These are phyloP conservation scores for Calycopis cecrops DNA, from an alignment of 1,140 invertebrate species.

Conservation along the genomic window DNA sequence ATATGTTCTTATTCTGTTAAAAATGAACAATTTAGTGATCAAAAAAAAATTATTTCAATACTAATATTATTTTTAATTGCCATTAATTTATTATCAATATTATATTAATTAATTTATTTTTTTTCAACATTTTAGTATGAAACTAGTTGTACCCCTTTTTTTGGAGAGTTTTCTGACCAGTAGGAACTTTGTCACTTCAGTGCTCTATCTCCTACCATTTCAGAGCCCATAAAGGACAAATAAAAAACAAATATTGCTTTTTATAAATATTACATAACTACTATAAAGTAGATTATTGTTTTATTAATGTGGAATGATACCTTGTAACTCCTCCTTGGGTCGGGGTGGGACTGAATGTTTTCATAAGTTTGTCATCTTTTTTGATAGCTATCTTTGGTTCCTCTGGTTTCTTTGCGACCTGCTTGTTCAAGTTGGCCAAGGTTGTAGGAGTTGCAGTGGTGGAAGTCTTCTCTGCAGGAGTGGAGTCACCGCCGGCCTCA, in stretches of 20 bases:
- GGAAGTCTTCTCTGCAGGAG: constrained; percentile 44
- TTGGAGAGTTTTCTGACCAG: no score
- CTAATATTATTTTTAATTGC: no score
- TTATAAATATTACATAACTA: not conserved
- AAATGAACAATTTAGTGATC: no score
- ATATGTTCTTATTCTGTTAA: no score
- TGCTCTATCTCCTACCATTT: no score
- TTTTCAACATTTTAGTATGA: no score
- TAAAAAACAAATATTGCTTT: not conserved
- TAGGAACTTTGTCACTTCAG: no score
- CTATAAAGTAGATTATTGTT: not conserved
- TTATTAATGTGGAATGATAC: constrained; percentile 24
- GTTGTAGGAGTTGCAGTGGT: constrained; percentile 10
- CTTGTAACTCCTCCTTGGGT: constrained; percentile 43
- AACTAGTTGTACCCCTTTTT: no score
- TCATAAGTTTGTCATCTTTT: constrained; percentile 71
- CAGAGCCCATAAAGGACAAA: no score
- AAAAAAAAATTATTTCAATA: no score
- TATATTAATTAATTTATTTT: no score
- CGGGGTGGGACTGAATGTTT: constrained; percentile 59
- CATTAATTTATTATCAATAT: no score
- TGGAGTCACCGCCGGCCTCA: constrained; percentile 50
- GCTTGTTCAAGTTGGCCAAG: constrained; percentile 38
- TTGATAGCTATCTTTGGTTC: constrained; percentile 66
- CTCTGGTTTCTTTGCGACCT: constrained; percentile 49